Percentiles rank a stretch among this genome's conserved stretches.
Evolutionary conservation across 2,888 invertebrate genomes (phyloP).

Genomic region (Oeneis ivallda): DNA sequence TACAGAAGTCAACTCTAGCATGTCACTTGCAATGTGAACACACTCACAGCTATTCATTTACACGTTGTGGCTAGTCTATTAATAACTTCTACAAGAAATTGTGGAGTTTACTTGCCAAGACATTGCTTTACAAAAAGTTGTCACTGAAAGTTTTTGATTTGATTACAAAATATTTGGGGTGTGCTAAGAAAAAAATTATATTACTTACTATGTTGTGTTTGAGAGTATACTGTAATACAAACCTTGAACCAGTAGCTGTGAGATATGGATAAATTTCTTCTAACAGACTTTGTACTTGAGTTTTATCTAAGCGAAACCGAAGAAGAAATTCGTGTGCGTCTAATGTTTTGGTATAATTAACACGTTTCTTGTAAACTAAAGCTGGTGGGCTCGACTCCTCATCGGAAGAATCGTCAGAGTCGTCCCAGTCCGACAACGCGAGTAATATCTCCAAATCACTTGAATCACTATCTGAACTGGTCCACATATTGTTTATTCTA

Average conservation of each 20-base stretch:
- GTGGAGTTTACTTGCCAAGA: too few species aligned
- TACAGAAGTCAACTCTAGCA: too few species aligned
- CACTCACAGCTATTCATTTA: too few species aligned
- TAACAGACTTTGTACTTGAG: constrained; percentile 11
- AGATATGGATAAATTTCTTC: constrained; percentile 16
- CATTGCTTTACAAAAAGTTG: background rate
- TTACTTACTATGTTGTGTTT: too few species aligned
- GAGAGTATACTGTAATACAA: background rate
- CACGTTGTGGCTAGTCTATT: too few species aligned
- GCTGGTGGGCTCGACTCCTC: background rate
- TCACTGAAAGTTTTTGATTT: background rate
- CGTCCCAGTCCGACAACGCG: constrained; percentile 9
- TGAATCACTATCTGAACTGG: constrained; percentile 16
- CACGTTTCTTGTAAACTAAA: background rate
- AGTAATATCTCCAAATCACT: constrained; percentile 17
- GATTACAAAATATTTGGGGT: too few species aligned
- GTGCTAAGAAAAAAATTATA: too few species aligned
- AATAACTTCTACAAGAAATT: too few species aligned
- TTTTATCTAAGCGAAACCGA: constrained; percentile 16
- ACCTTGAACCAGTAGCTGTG: constrained; percentile 3
- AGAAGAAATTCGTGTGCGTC: constrained; percentile 16
- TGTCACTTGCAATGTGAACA: too few species aligned
- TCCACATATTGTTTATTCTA: background rate
- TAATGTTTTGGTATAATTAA: constrained; percentile 13
- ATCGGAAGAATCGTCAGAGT: constrained; percentile 3